Conservation (phyloP, 2,113 vertebrate species). For the Nyctereutes procyonoides region DNA sequence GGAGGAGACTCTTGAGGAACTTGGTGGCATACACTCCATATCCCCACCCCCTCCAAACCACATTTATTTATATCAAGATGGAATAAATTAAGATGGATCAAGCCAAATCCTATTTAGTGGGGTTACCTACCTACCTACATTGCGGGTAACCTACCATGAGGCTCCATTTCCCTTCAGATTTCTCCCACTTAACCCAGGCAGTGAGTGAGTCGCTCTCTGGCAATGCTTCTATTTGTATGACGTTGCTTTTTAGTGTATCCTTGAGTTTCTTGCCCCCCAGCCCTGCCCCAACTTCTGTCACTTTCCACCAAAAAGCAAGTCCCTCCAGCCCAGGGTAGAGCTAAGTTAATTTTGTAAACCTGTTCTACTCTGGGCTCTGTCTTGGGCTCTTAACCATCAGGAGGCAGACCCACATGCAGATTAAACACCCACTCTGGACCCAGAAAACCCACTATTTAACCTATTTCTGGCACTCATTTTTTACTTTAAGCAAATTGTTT, state of each 20-base stretch:
- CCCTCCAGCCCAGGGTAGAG: neutral
- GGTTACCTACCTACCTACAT: neutral
- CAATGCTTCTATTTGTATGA: neutral
- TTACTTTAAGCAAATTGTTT: neutral
- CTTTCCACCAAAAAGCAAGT: neutral
- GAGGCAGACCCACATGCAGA: neutral
- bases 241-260: neutral
- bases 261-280: neutral
- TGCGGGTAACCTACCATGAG: neutral
- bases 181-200: neutral
- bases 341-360: neutral
- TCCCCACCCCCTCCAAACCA: neutral
- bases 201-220: neutral
- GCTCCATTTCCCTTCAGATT: neutral
- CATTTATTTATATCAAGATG: neutral
- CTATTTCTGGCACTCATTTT: neutral
- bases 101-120: neutral
- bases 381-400: neutral
- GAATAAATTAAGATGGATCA: slow-evolving; percentile 31
- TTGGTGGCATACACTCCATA: too few species aligned
- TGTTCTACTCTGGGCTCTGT: neutral
- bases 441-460: neutral
- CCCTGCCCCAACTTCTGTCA: neutral
- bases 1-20: neutral
- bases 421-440: neutral